Evolutionary conservation across 2,888 invertebrate genomes (phyloP).

Genomic region (Phanerotoma sp.): DNA sequence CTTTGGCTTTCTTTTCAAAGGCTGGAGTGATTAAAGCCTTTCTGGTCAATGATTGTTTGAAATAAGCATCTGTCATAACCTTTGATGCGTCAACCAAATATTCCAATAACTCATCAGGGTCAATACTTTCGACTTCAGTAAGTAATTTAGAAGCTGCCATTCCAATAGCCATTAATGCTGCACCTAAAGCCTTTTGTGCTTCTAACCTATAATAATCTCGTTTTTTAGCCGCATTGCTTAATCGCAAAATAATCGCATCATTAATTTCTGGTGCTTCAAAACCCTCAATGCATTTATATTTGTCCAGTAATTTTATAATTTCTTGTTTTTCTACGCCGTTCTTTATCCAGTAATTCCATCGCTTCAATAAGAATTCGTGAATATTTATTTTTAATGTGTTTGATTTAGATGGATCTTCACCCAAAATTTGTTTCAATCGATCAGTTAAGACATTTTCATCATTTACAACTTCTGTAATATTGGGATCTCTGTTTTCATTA

Average conservation of each 20-base stretch:
- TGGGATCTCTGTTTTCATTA: too few relatives aligned
- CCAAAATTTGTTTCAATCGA: too few relatives aligned
- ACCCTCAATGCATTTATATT: too few relatives aligned
- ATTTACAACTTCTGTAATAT: too few relatives aligned
- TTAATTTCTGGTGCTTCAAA: neutral
- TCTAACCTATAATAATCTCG: neutral
- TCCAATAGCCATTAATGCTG: neutral
- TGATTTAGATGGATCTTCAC: too few relatives aligned
- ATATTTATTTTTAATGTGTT: too few relatives aligned
- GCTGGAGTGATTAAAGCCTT: neutral
- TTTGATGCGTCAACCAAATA: neutral
- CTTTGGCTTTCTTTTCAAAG: neutral
- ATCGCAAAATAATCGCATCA: neutral
- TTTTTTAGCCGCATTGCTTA: neutral
- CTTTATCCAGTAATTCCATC: too few relatives aligned
- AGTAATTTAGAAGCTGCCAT: neutral
- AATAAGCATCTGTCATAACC: neutral
- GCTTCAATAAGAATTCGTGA: too few relatives aligned
- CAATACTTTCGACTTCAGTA: neutral
- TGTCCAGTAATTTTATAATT: too few relatives aligned
- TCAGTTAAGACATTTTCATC: too few relatives aligned
- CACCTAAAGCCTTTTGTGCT: neutral
- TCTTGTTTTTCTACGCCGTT: too few relatives aligned
- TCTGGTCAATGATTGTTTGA: neutral
- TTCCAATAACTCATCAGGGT: neutral